A percentile compares a stretch with the other conserved stretches of the same genome.
phyloP scores from a whole-genome alignment of 2,113 vertebrate species.

The Meleagris gallopavo region DNA sequence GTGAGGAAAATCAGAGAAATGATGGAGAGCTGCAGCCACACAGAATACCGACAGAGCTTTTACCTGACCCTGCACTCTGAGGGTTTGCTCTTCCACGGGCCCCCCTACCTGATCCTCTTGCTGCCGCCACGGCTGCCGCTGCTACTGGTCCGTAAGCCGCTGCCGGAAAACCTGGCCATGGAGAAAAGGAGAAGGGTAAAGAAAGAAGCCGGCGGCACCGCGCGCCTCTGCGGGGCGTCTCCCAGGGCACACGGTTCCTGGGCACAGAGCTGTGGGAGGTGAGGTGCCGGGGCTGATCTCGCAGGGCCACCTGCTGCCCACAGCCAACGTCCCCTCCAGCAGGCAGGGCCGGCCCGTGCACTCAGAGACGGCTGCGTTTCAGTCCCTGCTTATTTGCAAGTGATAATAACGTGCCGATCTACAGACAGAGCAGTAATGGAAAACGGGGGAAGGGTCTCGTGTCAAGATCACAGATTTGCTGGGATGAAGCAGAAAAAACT shows the following conservation, averaged over 20 bases:
- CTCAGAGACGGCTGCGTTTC: background rate
- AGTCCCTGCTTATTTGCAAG: constrained; percentile 28
- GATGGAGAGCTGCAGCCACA: constrained; percentile 92
- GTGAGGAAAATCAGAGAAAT: constrained; percentile 78
- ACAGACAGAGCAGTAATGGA: background rate
- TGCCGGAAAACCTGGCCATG: constrained; percentile 91
- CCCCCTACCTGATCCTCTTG: constrained; percentile 99
- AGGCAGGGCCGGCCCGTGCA: background rate
- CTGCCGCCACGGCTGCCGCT: constrained; percentile 93
- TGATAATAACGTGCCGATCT: constrained; percentile 52
- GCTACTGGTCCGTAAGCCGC: constrained; percentile 97
- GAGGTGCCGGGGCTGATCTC: background rate
- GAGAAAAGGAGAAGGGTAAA: constrained; percentile 72
- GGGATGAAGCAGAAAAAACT: constrained; percentile 45
- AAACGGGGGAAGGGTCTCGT: constrained; percentile 5
- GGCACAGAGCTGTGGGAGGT: accelerated
- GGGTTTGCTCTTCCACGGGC: constrained; percentile 92
- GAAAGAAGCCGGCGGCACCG: background rate
- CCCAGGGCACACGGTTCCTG: background rate
- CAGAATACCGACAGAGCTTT: constrained; percentile 92
- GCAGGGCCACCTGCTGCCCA: background rate
- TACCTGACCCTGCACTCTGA: constrained; percentile 94
- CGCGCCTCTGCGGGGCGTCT: background rate
- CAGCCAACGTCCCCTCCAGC: too few species aligned
- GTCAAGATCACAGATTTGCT: constrained; percentile 46